These are phyloP conservation scores for Lepisosteus oculatus DNA, from an alignment of 2,113 vertebrate genomes.

Conservation along the genomic window DNA sequence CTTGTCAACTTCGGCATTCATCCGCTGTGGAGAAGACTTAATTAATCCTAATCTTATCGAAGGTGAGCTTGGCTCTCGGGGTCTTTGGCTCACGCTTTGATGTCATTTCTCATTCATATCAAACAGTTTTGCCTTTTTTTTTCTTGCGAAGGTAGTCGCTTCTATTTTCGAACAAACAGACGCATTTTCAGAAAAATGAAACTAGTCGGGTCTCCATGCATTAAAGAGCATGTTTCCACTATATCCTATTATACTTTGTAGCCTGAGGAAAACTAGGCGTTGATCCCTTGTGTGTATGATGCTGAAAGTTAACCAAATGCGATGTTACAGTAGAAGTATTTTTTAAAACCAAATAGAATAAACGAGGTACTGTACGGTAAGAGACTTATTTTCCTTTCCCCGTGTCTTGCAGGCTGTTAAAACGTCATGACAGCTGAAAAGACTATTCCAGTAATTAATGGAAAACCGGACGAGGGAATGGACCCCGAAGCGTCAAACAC, in stretches of 20 bases:
- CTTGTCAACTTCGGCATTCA: slow-evolving; percentile 16
- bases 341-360: neutral
- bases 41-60: slow-evolving; percentile 17
- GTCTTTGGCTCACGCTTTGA: slow-evolving; percentile 5
- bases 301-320: neutral
- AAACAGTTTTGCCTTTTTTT: slow-evolving; percentile 8
- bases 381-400: too few species aligned
- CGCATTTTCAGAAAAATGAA: too few species aligned
- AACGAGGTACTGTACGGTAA: slow-evolving; percentile 8
- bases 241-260: too few species aligned
- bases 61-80: slow-evolving; percentile 10
- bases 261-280: too few species aligned
- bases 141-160: neutral
- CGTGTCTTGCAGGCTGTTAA: slow-evolving; percentile 61
- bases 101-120: slow-evolving; percentile 15
- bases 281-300: too few species aligned
- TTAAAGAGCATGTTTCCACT: too few species aligned
- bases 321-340: too few species aligned
- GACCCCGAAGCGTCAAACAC: slow-evolving; percentile 80
- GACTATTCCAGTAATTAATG: slow-evolving; percentile 88
- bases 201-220: too few species aligned
- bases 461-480: slow-evolving; percentile 86
- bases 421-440: slow-evolving; percentile 96
- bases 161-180: neutral
- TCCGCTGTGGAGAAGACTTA: slow-evolving; percentile 4